Base-by-base conservation (phyloP, 2,113 vertebrate species). In the Tapirus terrestris region DNA sequence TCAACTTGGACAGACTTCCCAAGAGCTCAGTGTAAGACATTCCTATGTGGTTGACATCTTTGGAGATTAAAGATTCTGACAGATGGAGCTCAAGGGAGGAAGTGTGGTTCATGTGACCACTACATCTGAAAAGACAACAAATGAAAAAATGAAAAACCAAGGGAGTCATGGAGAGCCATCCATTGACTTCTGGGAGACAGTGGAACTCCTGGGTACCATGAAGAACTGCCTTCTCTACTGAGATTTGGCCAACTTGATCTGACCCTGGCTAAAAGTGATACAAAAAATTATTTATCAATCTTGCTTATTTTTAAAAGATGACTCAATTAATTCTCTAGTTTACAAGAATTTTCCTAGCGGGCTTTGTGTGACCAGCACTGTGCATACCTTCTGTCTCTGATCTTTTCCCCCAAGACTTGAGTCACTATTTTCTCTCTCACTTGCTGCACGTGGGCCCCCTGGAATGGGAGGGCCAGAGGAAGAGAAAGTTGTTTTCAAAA, bases 341-440 rank as follows among this genome's bases (percentile, higher is more conserved):
- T 75, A 48, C 23, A 77, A 27, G 80, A 81, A 63, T 95, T 86
- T 93, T 96, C 86, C 51, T 68, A 87, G 85, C 31, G 61, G 6
- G 18, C 36, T 83, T 29, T 60, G 2, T 53, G 43, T 93, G 58
- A 72, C 36, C 8, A n/a, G 58, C 20, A 31, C 51, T 12, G 3
- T 88, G 56, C 5, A 23, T 2, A 61, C 29, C 51, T 95, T 61
- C n/a, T 67, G 18, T 70, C 45, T 48, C 82, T 45, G 27, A 75
- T 68, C 8, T 76, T 39, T 81, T 67, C 11, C 51, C 36, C 31
- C 9, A 43, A 68, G 48, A 70, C 10, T 36, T 93, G 36, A 86
- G 20, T 17, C n/a, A 2, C 45, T 36, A 0, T 48, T 72, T 76
- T 81, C 39, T 80, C 75, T 85, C 8, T 43, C 33, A 10, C 23